Percentiles rank a stretch among this genome's conserved stretches.
These are phyloP conservation scores for Onychostruthus taczanowskii DNA, from an alignment of 2,113 vertebrate species.

Conservation along the genomic window DNA sequence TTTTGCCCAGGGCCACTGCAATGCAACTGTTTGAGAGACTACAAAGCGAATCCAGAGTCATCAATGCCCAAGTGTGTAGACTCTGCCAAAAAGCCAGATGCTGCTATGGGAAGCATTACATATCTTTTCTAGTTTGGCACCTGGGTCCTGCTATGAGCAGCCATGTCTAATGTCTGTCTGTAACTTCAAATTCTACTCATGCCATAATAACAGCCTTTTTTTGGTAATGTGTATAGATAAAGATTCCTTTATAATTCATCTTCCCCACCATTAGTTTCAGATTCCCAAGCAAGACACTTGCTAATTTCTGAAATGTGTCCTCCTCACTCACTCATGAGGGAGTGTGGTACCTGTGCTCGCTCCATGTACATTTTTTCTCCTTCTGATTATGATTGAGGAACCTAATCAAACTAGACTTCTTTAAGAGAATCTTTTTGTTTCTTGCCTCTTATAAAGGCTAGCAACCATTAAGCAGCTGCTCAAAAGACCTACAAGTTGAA, in stretches of 20 bases:
- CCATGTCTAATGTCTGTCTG: background rate
- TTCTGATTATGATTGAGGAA: background rate
- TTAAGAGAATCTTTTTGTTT: background rate
- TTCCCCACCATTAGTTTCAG: background rate
- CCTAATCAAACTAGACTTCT: background rate
- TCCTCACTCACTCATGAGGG: background rate
- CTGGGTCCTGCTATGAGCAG: slow-evolving; percentile 49
- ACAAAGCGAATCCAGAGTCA: slow-evolving; percentile 32
- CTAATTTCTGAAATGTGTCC: background rate
- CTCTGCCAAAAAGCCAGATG: slow-evolving; percentile 72
- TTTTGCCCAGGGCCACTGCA: background rate
- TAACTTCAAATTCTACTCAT: background rate
- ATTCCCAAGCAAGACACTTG: background rate
- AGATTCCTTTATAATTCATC: background rate
- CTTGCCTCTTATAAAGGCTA: background rate
- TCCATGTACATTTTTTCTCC: background rate
- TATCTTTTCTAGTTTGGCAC: slow-evolving; percentile 51
- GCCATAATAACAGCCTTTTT: background rate
- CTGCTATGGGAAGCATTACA: slow-evolving; percentile 14
- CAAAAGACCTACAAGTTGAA: background rate
- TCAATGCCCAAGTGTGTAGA: slow-evolving; percentile 5
- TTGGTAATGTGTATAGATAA: too few species aligned
- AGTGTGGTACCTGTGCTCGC: background rate
- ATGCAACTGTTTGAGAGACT: background rate
- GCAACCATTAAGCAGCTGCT: background rate